Evolutionary conservation across 2,888 invertebrate genomes (phyloP), one percentile per base, ranked within the genome.

Genomic region (Penaeus monodon): DNA sequence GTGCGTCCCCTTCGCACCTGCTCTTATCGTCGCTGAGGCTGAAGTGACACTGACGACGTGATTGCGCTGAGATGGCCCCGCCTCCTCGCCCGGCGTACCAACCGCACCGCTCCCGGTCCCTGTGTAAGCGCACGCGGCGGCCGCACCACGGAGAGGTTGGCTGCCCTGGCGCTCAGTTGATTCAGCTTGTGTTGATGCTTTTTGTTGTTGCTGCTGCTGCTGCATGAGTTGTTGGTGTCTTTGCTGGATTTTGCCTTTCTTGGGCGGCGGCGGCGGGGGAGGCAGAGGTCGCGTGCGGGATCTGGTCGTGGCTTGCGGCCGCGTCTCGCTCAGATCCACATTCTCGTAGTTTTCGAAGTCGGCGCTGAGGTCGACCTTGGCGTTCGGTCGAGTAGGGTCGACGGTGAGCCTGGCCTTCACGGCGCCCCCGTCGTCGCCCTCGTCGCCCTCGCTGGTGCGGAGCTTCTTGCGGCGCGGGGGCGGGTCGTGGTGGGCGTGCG

Each of bases 251-350:
- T 73, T 86, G 63, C 86, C 83, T n/a, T 86, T 86, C 68, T 89
- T 89, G 29, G 89, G 89, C 44, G 89, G 89, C 2, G 89, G 89
- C 24, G 89, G 89, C 8, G 89, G 89, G 10, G 89, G 89, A 29
- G 86, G 84, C 10, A 81, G 86, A 22, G 88, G 88, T 33, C 88
- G 84, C 22, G 66, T 27, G 14, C 84, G 88, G 29, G 65, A 29
- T 27, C 88, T 73, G 17, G 74, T 38, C 10, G 33, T 64, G 27
- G 81, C 74, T n/a, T 68, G 63, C 7, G 79, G 79, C 24, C 68
- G 22, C 22, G 44, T 77, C 20, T 81, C 65, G n/a, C 57, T 81
- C 29, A 86, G 20, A 2, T 57, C 68, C 17, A 88, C 76, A 57
- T 88, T 88, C 44, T 88, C 84, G 77, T 88, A 88, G 68, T 88